Evolutionary conservation across 2,797 vertebrate species (phyloP), one percentile per base, ranked within the genome.

Genomic region (Hypotaenidia okinawae): DNA sequence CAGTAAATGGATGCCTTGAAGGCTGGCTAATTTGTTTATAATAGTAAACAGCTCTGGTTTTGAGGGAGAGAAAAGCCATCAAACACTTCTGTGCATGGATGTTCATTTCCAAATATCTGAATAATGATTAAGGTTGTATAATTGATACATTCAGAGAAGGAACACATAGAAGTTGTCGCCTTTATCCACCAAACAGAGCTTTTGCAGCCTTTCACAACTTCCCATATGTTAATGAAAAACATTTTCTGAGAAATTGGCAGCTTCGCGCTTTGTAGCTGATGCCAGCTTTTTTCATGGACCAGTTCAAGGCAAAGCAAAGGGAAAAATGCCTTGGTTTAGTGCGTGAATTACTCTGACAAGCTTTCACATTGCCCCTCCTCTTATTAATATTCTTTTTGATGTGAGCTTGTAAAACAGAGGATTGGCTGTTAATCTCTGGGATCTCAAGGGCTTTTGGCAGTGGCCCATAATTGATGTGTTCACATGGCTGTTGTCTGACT

Each of bases 321-420:
- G 73, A 75, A n/a, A 96, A 97, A 96, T 93, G 90, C 75, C 97
- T 97, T 97, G 93, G 93, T 96, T 98, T 96, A 97, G 97, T 96
- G 96, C 69, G 8, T 97, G 97, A 97, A 97, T 98, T 97, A 97
- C 94, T 95, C 97, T 97, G 97, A 98, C 97, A 98, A 92, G 97
- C 97, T 97, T 98, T 98, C 97, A 96, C 96, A 73, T 97, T 7
- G 95, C 97, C 93, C 98, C 97, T 98, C 97, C 97, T 98, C 97
- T 98, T 98, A 98, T 98, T 98, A 98, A 98, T 98, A 98, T 98
- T 98, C 97, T 97, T 98, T 98, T 98, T 98, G 97, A 98, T 98
- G 98, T 98, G 95, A 96, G 97, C 97, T 98, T 98, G 98, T 98
- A 98, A 98, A 98, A 98, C 98, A 98, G 97, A 98, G 97, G 97